Evolutionary conservation across 2,888 invertebrate species (phyloP).

Genomic region (Oscheius sp.): DNA sequence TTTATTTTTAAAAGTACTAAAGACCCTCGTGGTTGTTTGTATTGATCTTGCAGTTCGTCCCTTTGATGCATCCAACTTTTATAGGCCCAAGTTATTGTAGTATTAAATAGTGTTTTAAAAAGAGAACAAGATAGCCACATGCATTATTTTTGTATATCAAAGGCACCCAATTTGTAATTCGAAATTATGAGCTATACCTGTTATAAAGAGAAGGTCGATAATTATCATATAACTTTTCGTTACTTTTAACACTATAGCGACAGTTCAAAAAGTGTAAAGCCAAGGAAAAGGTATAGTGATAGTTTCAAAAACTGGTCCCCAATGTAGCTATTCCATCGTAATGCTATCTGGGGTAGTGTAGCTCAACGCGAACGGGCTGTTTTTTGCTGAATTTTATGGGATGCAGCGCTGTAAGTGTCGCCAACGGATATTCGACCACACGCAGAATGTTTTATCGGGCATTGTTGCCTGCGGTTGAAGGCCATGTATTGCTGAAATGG

Average conservation of each 20-base stretch:
- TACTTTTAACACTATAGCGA: too few relatives aligned
- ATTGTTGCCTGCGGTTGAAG: slow-evolving; percentile 10
- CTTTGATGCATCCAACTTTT: slow-evolving; percentile 27
- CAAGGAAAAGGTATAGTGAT: too few relatives aligned
- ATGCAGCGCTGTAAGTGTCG: slow-evolving; percentile 12
- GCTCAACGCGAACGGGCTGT: neutral
- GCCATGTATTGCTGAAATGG: neutral
- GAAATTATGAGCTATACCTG: too few relatives aligned
- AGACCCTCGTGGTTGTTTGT: slow-evolving; percentile 17
- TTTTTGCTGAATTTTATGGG: slow-evolving; percentile 19
- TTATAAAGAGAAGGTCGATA: too few relatives aligned
- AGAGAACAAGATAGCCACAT: slow-evolving; percentile 2
- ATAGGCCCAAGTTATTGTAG: slow-evolving; percentile 10
- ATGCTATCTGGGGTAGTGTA: slow-evolving; percentile 1
- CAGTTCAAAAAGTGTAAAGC: too few relatives aligned
- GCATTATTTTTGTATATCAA: slow-evolving; percentile 10
- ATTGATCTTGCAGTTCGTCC: neutral
- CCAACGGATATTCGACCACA: slow-evolving; percentile 9
- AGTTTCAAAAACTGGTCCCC: too few relatives aligned
- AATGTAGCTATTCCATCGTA: too few relatives aligned
- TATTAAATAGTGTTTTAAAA: neutral
- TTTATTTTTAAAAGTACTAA: too few relatives aligned
- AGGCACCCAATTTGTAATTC: neutral
- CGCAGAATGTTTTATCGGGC: slow-evolving; percentile 17
- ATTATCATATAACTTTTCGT: too few relatives aligned